A percentile compares a stretch with the other conserved stretches of the same genome.
Conservation (phyloP, 1,140 invertebrate species). For the Papilio helenus region DNA sequence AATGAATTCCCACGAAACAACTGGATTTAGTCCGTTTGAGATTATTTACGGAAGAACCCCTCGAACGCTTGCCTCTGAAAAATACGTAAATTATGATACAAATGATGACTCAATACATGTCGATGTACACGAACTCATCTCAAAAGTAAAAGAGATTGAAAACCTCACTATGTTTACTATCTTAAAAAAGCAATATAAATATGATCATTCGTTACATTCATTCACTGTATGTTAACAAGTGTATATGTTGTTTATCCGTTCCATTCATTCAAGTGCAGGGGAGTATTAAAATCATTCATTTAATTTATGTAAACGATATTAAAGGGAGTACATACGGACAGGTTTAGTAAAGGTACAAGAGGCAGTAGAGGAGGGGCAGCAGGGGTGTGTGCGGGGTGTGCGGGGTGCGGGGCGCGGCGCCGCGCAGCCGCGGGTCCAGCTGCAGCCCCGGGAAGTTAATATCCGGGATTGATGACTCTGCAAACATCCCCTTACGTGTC, state of each 20-base stretch:
- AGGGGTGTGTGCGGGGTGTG: background rate
- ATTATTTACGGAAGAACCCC: no score
- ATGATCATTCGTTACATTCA: background rate
- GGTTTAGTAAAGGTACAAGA: background rate
- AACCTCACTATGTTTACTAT: no score
- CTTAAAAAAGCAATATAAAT: no score
- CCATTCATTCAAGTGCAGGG: background rate
- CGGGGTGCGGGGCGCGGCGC: constrained; percentile 35
- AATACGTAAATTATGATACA: no score
- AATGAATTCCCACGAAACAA: no score
- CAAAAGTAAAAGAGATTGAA: no score
- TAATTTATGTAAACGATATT: background rate
- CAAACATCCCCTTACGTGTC: constrained; percentile 55
- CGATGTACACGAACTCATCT: no score
- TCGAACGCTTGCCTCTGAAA: no score
- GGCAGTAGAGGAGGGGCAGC: background rate
- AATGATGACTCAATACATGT: no score
- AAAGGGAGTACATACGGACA: background rate
- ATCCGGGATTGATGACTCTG: constrained; percentile 87
- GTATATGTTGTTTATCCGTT: background rate
- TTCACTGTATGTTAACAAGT: background rate
- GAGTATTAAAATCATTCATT: background rate
- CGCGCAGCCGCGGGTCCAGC: constrained; percentile 62
- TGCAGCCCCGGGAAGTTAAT: constrained; percentile 87
- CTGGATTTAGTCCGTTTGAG: no score